Base-by-base conservation (phyloP, 2,113 vertebrate species). In the Poecilia latipinna region DNA sequence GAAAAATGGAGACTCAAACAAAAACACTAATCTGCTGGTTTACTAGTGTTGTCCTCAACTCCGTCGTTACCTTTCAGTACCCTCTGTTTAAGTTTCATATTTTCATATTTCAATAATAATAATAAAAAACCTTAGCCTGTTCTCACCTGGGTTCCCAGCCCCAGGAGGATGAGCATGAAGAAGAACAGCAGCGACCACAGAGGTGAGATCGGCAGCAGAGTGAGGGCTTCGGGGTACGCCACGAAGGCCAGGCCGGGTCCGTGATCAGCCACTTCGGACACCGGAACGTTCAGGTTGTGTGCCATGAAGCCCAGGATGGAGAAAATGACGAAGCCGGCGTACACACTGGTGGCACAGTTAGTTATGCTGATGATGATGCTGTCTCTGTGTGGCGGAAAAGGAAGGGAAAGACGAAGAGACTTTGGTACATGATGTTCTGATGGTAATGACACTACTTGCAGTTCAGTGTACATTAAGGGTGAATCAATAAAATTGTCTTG, bases 281-380 rank as follows among this genome's bases (percentile, higher is more conserved):
- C 96, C 0, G 97, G 96, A 64, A 99, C 97, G 0, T 97, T 96
- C 79, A 99, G 92, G 89, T 99, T 95, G 67, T 94, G 95, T 10
- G 98, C 98, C 98, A 99, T 99, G 94, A 99, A 99, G 86, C 98
- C 98, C 80, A 99, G 93, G 85, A 99, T 99, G 89, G 98, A 99
- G 94, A 99, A 99, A 88, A 99, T 99, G 83, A 99, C 98, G 0
- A 99, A 99, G 86, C 98, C 98, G 0, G 98, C 98, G 0, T 98
- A 99, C 71, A 99, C 96, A 0, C 98, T 99, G 85, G 98, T 99
- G 44, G 96, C 98, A 24, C 98, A 99, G 95, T 99, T 99, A 51
- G 97, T 99, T 83, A 99, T 93, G 77, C 97, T 99, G 94, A 99
- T 99, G 92, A 99, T 98, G 91, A 99, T 97, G 79, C 97, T 99